These are phyloP conservation scores for Psettodes erumei DNA, from an alignment of 2,113 vertebrate species.

Conservation along the genomic window DNA sequence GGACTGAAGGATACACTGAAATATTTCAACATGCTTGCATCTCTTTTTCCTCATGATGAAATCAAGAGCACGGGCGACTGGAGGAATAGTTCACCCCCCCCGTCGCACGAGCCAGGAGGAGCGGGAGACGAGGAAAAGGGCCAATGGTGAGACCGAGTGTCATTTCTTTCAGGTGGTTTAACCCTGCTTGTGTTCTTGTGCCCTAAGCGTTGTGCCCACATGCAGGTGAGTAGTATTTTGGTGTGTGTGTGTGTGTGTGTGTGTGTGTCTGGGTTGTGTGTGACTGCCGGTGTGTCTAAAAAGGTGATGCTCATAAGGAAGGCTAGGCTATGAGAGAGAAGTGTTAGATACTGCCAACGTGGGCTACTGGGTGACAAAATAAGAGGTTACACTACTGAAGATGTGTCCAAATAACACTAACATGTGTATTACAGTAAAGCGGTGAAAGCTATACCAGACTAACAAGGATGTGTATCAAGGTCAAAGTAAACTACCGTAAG, in stretches of 20 bases:
- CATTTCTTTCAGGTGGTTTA: constrained; percentile 62
- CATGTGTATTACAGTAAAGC: constrained; percentile 78
- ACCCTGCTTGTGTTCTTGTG: constrained; percentile 79
- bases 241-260: constrained; percentile 73
- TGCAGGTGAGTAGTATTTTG: constrained; percentile 82
- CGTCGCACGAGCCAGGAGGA: constrained; percentile 49
- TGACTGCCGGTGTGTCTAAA: constrained; percentile 75
- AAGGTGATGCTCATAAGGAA: constrained; percentile 76
- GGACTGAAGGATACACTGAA: constrained; percentile 58
- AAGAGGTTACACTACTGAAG: constrained; percentile 74
- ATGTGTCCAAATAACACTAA: constrained; percentile 77
- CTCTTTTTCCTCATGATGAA: constrained; percentile 53
- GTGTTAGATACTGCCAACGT: constrained; percentile 80
- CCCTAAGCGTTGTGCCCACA: constrained; percentile 84
- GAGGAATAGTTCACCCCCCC: constrained; percentile 8
- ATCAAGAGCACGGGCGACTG: constrained; percentile 5
- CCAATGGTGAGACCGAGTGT: constrained; percentile 44
- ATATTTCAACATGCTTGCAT: constrained; percentile 55
- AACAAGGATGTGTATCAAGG: constrained; percentile 78
- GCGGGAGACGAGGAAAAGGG: constrained; percentile 68
- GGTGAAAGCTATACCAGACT: constrained; percentile 79
- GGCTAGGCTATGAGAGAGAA: constrained; percentile 75
- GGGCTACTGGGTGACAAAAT: constrained; percentile 79
- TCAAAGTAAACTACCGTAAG: constrained; percentile 84
- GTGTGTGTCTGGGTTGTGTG: constrained; percentile 68